Percentiles rank a stretch among this genome's conserved stretches.
Conservation (phyloP, 2,888 invertebrate genomes). For the Drosophila neoperkinsi region DNA sequence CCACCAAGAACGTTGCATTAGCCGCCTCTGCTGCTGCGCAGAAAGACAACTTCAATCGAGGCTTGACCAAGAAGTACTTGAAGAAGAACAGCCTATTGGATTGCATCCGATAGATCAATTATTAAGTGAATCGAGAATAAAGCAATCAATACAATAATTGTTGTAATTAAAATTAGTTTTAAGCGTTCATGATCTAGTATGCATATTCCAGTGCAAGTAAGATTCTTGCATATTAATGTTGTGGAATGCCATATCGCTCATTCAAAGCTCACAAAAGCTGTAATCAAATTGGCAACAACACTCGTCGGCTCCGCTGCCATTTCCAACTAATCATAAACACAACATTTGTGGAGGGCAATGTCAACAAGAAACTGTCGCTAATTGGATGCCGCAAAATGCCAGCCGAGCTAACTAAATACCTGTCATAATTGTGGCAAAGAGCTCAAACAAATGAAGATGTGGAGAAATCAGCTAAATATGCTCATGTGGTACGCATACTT, state of each 20-base stretch:
- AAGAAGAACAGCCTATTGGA: slow-evolving; percentile 99
- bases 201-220: background rate
- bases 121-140: background rate
- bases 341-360: slow-evolving; percentile 23
- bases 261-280: background rate
- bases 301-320: background rate
- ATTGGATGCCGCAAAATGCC: slow-evolving; percentile 59
- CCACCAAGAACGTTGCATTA: background rate
- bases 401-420: slow-evolving; percentile 47
- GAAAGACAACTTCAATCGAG: too few relatives aligned
- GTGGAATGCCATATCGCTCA: background rate
- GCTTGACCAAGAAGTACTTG: slow-evolving; percentile 94
- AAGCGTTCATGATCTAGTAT: background rate
- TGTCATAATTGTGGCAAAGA: slow-evolving; percentile 62
- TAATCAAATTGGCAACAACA: slow-evolving; percentile 3
- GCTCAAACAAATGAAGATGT: slow-evolving; percentile 15
- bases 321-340: slow-evolving; percentile 20
- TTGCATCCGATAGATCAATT: slow-evolving; percentile 89
- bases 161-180: background rate
- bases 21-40: too few relatives aligned
- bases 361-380: slow-evolving; percentile 59
- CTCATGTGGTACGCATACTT: background rate
- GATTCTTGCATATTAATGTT: background rate
- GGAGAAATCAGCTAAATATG: slow-evolving; percentile 9
- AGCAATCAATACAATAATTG: background rate